Evolutionary conservation across 2,888 invertebrate genomes (phyloP), one percentile per base, ranked within the genome.

Genomic region (Himalopsyche kuldschensis): DNA sequence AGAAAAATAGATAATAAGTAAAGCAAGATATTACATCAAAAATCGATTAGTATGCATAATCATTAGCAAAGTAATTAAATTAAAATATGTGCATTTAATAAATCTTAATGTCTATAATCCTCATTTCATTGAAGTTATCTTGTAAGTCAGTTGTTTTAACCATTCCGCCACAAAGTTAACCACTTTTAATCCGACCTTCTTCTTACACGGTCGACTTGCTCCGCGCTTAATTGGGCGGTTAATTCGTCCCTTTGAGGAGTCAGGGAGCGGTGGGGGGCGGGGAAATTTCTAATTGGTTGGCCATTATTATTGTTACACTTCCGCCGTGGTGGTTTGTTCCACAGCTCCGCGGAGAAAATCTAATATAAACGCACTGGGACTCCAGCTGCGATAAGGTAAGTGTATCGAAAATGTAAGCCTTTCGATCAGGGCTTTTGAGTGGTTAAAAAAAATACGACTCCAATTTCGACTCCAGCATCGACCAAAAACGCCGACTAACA

Each of bases 161-260:
- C 55, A 55, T 55, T 20, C 6, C 55, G 8, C 55, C 20, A 55
- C 20, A 55, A 48, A 55, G 55, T 24, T 24, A 55, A 55, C n/a
- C 55, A 20, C 55, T 55, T 55, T 55, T 55, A 55, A 55, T 55
- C 55, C 55, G 20, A 55, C 30, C 75, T 30, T 30, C 75, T 75
- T 27, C 75, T 30, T 75, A 15, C 15, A 77, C 55, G 55, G 48
- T 82, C 78, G 30, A 78, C 55, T 48, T 31, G 55, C 69, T 63
- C 55, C 82, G 79, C 76, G 85, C 48, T 79, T 85, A 85, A 85
- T 85, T 83, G 83, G 69, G 69, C 85, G 85, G 20, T 47, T 85
- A 85, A 85, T 85, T 85, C 76, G 69, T 79, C 81, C 76, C 82
- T 32, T 46, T 75, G 48, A 77, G 82, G 69, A n/a, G 63, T 27